Conservation (phyloP, 2,888 invertebrate species). For the Limnephilus rhombicus region DNA sequence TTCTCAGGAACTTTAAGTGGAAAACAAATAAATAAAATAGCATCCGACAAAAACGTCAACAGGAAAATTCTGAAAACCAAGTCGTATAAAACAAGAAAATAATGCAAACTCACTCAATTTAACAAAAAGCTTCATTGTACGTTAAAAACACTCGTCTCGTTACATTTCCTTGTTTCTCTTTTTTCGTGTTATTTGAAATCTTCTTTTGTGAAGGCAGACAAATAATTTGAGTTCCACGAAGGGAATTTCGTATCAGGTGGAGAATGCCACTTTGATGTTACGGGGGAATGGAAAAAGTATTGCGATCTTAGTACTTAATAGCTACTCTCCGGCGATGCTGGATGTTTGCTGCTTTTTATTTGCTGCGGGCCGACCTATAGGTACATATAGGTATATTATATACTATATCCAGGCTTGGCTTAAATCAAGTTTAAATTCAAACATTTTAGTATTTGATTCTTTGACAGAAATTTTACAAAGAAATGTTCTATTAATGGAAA, state of each 20-base stretch:
- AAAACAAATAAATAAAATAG: not conserved
- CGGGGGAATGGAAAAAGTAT: slow-evolving; percentile 45
- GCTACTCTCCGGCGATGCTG: not conserved
- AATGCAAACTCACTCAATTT: not conserved
- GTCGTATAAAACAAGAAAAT: not conserved
- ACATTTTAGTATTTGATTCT: not conserved
- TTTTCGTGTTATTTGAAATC: slow-evolving; percentile 26
- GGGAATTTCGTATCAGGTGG: slow-evolving; percentile 59
- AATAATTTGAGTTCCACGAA: slow-evolving; percentile 31
- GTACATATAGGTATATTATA: not conserved
- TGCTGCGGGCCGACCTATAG: not conserved
- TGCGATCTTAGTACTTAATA: slow-evolving; percentile 51
- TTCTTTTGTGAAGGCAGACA: slow-evolving; percentile 19
- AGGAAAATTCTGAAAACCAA: not conserved
- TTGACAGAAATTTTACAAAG: not conserved
- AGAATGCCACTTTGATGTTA: slow-evolving; percentile 60
- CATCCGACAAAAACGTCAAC: slow-evolving; percentile 1
- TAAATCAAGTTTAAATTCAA: not conserved
- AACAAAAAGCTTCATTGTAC: not conserved
- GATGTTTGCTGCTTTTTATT: not conserved
- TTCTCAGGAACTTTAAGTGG: not conserved
- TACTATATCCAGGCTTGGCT: too few species aligned
- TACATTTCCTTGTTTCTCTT: not conserved
- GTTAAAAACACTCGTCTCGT: not conserved
- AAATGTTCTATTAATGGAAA: not conserved